Evolutionary conservation across 2,888 invertebrate genomes (phyloP).

Genomic region (Athripsodes cinereus): DNA sequence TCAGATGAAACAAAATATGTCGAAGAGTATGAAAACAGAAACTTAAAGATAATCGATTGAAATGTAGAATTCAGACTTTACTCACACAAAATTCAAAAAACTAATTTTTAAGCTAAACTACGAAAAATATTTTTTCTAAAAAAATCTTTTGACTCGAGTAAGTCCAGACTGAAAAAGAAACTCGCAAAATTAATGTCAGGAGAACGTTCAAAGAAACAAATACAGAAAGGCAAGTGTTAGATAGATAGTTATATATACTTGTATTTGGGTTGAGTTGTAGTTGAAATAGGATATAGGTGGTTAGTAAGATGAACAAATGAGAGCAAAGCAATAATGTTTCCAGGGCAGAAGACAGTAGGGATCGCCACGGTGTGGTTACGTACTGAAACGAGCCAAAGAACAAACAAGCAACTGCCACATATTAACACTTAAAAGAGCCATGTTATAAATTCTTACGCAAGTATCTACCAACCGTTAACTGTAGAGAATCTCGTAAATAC

Average conservation of each 20-base stretch:
- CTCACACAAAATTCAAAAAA: too few relatives aligned
- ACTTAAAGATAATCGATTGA: too few relatives aligned
- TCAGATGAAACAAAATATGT: too few relatives aligned
- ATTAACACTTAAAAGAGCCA: conserved; percentile 1
- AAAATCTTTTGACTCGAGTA: too few relatives aligned
- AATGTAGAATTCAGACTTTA: too few relatives aligned
- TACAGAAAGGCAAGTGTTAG: background rate
- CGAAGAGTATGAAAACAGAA: too few relatives aligned
- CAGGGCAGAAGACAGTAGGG: background rate
- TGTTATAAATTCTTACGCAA: conserved; percentile 1
- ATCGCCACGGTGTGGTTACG: background rate
- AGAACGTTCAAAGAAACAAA: background rate
- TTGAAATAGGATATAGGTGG: background rate
- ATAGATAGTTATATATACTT: background rate
- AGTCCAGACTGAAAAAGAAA: too few relatives aligned
- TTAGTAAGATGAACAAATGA: background rate
- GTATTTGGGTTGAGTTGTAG: background rate
- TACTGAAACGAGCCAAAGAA: background rate
- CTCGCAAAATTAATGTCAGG: background rate
- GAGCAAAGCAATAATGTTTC: background rate
- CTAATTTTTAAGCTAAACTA: too few relatives aligned
- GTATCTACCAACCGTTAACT: background rate
- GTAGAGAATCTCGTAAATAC: background rate
- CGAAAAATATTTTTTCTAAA: too few relatives aligned
- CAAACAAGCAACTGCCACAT: background rate